These are phyloP conservation scores for Nemapogon koenigi DNA, from an alignment of 2,888 invertebrate species.

Conservation along the genomic window DNA sequence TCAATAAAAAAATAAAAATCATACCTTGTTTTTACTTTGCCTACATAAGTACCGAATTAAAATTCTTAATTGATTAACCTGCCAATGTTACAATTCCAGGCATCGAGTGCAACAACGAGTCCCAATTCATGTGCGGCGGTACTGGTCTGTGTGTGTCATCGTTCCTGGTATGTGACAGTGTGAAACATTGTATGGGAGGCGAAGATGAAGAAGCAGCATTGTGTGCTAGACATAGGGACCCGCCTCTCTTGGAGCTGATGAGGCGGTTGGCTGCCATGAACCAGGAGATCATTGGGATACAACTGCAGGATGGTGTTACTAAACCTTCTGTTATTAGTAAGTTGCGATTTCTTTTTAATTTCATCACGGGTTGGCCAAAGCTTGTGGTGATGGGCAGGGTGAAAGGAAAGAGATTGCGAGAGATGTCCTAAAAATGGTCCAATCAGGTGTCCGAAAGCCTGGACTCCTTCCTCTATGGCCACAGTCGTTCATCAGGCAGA, in stretches of 20 bases:
- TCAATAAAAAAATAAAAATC: no score
- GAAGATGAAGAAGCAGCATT: conserved; percentile 60
- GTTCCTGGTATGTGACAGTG: conserved; percentile 71
- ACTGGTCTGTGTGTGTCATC: conserved; percentile 68
- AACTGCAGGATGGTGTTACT: conserved; percentile 43
- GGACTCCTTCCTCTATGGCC: no score
- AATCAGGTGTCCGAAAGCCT: no score
- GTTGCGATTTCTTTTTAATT: no score
- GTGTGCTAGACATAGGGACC: conserved; percentile 43
- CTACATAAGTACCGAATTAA: no score
- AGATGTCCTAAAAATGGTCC: no score
- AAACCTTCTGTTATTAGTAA: conserved; percentile 58
- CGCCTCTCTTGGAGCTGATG: conserved; percentile 46
- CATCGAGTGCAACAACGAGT: conserved; percentile 41
- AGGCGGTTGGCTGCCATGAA: conserved; percentile 47
- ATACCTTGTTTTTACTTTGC: no score
- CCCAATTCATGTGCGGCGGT: conserved; percentile 44
- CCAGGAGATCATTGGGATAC: conserved; percentile 47
- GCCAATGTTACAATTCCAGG: no score
- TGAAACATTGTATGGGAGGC: conserved; percentile 70
- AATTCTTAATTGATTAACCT: no score
- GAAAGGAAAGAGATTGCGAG: no score
- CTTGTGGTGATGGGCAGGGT: no score
- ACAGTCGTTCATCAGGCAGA: no score
- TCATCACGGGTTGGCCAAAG: not conserved